Base-by-base conservation (phyloP, 2,888 invertebrate species). In the Xylota sylvarum region DNA sequence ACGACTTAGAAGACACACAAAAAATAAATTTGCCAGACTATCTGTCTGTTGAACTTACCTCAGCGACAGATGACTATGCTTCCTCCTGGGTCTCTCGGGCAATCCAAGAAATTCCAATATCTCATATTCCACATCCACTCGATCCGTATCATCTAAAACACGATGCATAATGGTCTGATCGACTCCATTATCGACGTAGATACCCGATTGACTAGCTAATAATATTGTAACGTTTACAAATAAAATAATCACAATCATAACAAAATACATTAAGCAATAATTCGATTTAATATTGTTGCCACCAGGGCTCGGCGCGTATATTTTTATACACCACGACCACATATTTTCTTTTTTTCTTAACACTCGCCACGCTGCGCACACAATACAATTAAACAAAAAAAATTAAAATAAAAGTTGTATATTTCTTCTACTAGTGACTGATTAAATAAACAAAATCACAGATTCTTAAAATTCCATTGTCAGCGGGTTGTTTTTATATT, bases 51-150 rank as follows among this genome's bases (percentile, higher is more conserved):
- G 56, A 87, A 84, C 88, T 88, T 88, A 91, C 91, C 90, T 90
- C 52, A 93, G 76, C 0, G 93, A 93, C 73, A 94, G 92, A 82
- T 94, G 93, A 87, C 93, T 92, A 88, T 93, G 93, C 85, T 93
- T 92, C 88, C 93, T 94, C 88, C 94, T 93, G 43, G 98, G 98
- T 90, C 97, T 94, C 90, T 96, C 96, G 17, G 97, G 96, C 88
- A 98, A 93, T 2, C 98, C 98, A 89, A 98, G 93, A 87, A 98
- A 94, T 90, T 97, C 96, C 89, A 98, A 93, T 90, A 98, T 97
- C 93, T 98, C 98, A 90, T 97, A 95, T 91, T 98, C 97, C 88
- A 98, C 96, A 89, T 97, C 96, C 89, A 95, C 94, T 90, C 96
- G 95, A 91, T 98, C 97, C 87, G 95, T 94, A 64, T 94, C 94